Evolutionary conservation across 2,888 invertebrate species (phyloP).

Genomic region (Leptinotarsa tumamoca): DNA sequence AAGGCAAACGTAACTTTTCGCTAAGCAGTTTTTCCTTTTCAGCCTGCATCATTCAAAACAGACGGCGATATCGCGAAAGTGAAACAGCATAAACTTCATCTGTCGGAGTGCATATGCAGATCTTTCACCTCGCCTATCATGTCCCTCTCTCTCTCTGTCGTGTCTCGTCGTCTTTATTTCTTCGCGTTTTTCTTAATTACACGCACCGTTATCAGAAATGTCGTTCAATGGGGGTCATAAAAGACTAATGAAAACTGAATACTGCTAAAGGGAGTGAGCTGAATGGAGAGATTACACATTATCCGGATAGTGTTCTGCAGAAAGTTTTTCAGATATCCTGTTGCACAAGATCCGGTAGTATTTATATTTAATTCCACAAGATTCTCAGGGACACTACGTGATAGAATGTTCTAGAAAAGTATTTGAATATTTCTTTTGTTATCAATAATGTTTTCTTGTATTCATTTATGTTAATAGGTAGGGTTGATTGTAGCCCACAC

Average conservation of each 20-base stretch:
- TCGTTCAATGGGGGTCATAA: constrained; percentile 11
- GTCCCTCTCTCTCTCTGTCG: neutral
- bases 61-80: constrained; percentile 3
- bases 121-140: neutral
- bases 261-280: neutral
- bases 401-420: no score
- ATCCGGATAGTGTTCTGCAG: neutral
- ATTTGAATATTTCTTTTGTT: no score
- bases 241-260: constrained; percentile 10
- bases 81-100: constrained; percentile 10
- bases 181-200: neutral
- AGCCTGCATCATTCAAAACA: neutral
- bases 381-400: neutral
- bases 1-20: neutral
- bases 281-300: neutral
- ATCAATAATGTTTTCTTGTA: no score
- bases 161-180: neutral
- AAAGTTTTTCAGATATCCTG: neutral
- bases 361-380: neutral
- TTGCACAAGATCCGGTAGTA: neutral
- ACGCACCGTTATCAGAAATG: constrained; percentile 4
- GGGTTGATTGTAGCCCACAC: no score
- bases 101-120: constrained; percentile 1
- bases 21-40: neutral
- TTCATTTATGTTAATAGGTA: no score